Evolutionary conservation across 2,113 vertebrate species (phyloP).

Genomic region (Nycticorax nycticorax): DNA sequence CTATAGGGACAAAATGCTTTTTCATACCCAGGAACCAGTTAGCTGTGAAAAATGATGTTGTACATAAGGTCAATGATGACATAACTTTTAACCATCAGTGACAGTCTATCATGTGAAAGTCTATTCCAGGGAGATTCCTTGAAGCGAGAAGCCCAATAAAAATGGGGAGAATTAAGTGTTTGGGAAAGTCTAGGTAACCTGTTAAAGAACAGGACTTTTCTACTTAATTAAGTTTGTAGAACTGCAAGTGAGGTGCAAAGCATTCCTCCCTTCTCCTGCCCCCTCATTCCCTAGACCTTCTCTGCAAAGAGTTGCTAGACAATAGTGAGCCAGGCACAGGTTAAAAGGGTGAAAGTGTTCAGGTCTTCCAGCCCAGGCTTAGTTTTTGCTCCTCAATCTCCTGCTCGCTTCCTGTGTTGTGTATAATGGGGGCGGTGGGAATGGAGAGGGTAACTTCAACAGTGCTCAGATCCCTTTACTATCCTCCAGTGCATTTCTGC

Average conservation of each 20-base stretch:
- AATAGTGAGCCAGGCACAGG: neutral
- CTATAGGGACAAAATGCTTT: neutral
- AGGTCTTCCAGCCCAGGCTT: neutral
- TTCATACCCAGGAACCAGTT: neutral
- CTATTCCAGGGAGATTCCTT: neutral
- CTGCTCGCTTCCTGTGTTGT: neutral
- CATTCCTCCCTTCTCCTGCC: neutral
- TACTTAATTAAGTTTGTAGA: neutral
- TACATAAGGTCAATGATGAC: neutral
- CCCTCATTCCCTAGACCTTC: neutral
- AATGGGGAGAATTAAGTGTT: neutral
- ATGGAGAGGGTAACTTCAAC: neutral
- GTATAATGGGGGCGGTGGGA: fast-evolving
- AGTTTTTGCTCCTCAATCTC: neutral
- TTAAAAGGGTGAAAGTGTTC: neutral
- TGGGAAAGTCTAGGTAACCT: neutral
- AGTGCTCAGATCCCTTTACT: neutral
- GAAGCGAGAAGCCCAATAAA: neutral
- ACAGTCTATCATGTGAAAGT: neutral
- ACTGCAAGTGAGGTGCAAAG: neutral
- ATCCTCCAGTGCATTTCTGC: neutral
- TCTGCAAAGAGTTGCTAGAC: neutral
- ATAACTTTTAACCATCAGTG: neutral
- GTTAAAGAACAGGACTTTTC: neutral
- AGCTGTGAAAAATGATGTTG: neutral